phyloP scores from a whole-genome alignment of 2,113 vertebrate species.

The Charadrius vociferus region DNA sequence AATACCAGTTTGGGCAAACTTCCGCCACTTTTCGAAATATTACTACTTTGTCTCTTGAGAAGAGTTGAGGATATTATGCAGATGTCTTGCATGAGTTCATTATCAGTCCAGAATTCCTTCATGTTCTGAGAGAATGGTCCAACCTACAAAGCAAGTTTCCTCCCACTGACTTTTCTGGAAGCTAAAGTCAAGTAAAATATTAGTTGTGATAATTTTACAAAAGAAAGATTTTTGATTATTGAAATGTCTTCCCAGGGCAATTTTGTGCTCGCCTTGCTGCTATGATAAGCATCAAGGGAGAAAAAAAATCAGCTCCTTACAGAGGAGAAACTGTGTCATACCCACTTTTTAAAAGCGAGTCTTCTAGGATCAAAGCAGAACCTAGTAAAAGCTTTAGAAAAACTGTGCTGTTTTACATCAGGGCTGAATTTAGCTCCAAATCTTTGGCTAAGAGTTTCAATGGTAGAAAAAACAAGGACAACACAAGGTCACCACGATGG shows the following conservation, averaged over 20 bases:
- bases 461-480: conserved; percentile 57
- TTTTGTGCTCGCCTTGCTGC: conserved; percentile 27
- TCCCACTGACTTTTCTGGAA: conserved; percentile 7
- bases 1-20: background rate
- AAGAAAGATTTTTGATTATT: conserved; percentile 28
- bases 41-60: background rate
- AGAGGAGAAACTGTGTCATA: conserved; percentile 55
- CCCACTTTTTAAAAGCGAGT: conserved; percentile 48
- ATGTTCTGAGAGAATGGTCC: background rate
- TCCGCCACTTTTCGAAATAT: background rate
- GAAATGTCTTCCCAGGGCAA: conserved; percentile 24
- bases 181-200: background rate
- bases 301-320: conserved; percentile 13
- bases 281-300: conserved; percentile 29
- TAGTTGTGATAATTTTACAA: conserved; percentile 12
- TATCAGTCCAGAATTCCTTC: background rate
- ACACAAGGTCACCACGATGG: conserved; percentile 43
- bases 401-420: conserved; percentile 57
- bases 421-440: conserved; percentile 55
- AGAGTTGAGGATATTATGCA: background rate
- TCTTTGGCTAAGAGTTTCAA: conserved; percentile 42
- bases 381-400: conserved; percentile 43
- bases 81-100: background rate
- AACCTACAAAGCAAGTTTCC: conserved; percentile 1
- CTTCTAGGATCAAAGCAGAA: conserved; percentile 49